Evolutionary conservation across 2,888 invertebrate species (phyloP), one percentile per base, ranked within the genome.

Genomic region (Lordiphosa andalusiaca): DNA sequence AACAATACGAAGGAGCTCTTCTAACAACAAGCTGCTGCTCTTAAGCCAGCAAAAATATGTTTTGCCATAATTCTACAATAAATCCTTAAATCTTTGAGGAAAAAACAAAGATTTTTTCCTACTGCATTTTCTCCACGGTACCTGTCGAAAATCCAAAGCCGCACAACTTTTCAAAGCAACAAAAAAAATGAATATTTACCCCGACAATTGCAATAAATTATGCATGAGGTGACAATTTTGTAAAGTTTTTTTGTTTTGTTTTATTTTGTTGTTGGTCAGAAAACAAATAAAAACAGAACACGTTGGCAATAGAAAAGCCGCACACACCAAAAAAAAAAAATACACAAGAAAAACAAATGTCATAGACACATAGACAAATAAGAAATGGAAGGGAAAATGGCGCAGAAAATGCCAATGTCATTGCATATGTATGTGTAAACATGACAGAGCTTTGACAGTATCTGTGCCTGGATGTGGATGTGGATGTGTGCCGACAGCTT

Each of bases 191-290:
- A 74, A 73, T 69, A 69, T 72, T 61, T 78, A 77, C 74, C 70
- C 69, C 52, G 37, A 52, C 69, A 71, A 69, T 67, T 80, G 71
- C 69, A 71, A 81, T 81, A 81, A 83, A 81, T 81, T 85, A 81
- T 81, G 85, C 81, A 81, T 81, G 81, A 80, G 85, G 69, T 50
- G 66, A 69, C 71, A 69, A 81, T 72, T 85, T 83, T 67, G 63
- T 53, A 76, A 60, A 58, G 38, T 52, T 72, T 66, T 52, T 21
- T 39, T 25, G 1, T 13, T 13, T 38, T 10, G 12, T 16, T 37
- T 38, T 16, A 2, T 16, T 16, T 16, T 16, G 2, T 23, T 38
- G 57, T 37, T 61, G 30, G 47, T 50, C 51, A 71, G 50, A 58
- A 71, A 64, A 55, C 40, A 41, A 39, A 47, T 19, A 55, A 55